These are phyloP conservation scores for Andrena bicolor DNA, from an alignment of 2,888 invertebrate genomes.

Conservation along the genomic window DNA sequence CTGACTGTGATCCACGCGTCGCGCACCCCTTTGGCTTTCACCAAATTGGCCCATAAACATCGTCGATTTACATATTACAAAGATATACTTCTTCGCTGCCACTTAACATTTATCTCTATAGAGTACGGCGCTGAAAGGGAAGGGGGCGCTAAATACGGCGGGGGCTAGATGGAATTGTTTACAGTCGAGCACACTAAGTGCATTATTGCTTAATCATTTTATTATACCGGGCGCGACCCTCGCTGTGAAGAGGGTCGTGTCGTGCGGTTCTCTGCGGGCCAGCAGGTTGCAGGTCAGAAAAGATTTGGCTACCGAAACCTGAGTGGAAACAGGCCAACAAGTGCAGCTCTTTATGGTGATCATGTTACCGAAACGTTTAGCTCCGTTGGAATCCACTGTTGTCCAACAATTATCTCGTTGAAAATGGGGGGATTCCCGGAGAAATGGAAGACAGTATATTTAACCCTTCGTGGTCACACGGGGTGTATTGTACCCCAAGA, in stretches of 20 bases:
- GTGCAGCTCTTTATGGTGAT: slow-evolving; percentile 56
- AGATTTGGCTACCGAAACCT: slow-evolving; percentile 56
- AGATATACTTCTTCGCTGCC: neutral
- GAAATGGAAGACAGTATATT: too few relatives aligned
- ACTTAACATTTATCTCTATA: neutral
- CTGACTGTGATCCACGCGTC: slow-evolving; percentile 26
- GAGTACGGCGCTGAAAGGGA: too few relatives aligned
- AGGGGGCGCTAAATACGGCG: too few relatives aligned
- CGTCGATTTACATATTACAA: neutral
- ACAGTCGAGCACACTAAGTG: too few relatives aligned
- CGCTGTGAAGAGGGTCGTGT: neutral
- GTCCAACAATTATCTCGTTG: too few relatives aligned
- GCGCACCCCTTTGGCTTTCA: slow-evolving; percentile 25
- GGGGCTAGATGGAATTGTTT: too few relatives aligned
- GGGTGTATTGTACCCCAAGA: too few relatives aligned
- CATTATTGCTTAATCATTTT: neutral
- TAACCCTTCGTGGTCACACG: too few relatives aligned
- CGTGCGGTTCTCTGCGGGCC: slow-evolving; percentile 1
- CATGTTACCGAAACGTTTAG: slow-evolving; percentile 42
- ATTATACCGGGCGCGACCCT: neutral
- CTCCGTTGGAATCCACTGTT: slow-evolving; percentile 8
- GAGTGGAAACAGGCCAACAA: slow-evolving; percentile 63
- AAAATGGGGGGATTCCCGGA: too few relatives aligned
- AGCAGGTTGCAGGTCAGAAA: slow-evolving; percentile 67
- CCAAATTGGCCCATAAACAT: slow-evolving; percentile 26